These are phyloP conservation scores for Acipenser transmontanus DNA, from an alignment of 2,797 vertebrate species.

Conservation along the genomic window DNA sequence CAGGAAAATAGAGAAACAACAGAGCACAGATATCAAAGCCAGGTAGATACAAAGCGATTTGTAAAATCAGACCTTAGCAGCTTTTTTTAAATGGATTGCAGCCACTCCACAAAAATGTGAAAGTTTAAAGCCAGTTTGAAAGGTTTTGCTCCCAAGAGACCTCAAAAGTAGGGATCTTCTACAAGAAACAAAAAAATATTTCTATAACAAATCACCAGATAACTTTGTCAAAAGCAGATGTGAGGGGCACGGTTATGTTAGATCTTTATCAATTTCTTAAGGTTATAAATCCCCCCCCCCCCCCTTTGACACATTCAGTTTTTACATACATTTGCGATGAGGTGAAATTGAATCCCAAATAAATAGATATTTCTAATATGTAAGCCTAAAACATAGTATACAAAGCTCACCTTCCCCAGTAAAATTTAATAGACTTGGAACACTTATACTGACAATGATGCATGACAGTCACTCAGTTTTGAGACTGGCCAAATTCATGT, in stretches of 20 bases:
- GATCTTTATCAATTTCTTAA: constrained; percentile 1
- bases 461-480: no score
- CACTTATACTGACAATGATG: no score
- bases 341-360: background rate
- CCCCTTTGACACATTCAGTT: background rate
- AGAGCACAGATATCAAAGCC: constrained; percentile 1
- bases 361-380: no score
- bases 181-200: background rate
- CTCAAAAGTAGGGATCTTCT: background rate
- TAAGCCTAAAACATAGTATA: no score
- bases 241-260: background rate
- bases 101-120: constrained; percentile 46
- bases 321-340: background rate
- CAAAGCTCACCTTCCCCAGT: no score
- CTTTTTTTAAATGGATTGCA: constrained; percentile 48
- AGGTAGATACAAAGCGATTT: constrained; percentile 31
- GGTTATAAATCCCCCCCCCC: background rate
- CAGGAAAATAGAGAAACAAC: background rate
- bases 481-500: no score
- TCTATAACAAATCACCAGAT: background rate
- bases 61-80: constrained; percentile 59
- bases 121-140: constrained; percentile 45
- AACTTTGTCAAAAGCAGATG: background rate
- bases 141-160: constrained; percentile 13
- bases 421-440: no score